Base-by-base conservation (phyloP, 1,140 invertebrate species). In the Calosoma granatense region DNA sequence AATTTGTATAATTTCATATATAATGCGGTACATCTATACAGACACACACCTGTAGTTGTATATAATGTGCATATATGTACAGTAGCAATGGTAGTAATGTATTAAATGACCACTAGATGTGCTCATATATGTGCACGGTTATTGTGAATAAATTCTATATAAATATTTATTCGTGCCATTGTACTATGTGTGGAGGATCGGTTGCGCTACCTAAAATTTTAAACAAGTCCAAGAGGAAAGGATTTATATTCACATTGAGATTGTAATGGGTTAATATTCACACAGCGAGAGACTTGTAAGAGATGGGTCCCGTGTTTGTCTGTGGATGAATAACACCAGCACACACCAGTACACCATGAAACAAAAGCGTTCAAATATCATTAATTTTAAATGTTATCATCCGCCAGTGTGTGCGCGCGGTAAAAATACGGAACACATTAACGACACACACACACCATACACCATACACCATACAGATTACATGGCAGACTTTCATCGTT, bases 381-480 rank as follows among this genome's bases (percentile, higher is more conserved):
- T 47, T 47, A 47, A 47, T 47, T 47, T 47, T 12, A 47, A 47
- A 6, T 47, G 41, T 17, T 47, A 47, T 47, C 41, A n/a, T n/a
- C n/a, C n/a, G n/a, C 17, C 41, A 36, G 26, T 47, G 41, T 47
- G n/a, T n/a, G n/a, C n/a, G n/a, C n/a, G n/a, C n/a, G n/a, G n/a
- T 47, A 47, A 47, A 47, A 47, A 47, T 47, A 47, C 41, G 4
- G 15, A 47, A 47, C 4, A 17, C 41, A 47, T 47, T 47, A 47
- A 47, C 41, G 17, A 47, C 41, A 47, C n/a, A n/a, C n/a, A n/a
- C n/a, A n/a, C n/a, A n/a, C n/a, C n/a, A n/a, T n/a, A n/a, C n/a
- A n/a, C n/a, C n/a, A n/a, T n/a, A n/a, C n/a, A n/a, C n/a, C n/a
- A n/a, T n/a, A n/a, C 6, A 30, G 26, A 30, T 30, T 30, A 30